Conservation (phyloP, 2,113 vertebrate species). For the Menidia beryllina region DNA sequence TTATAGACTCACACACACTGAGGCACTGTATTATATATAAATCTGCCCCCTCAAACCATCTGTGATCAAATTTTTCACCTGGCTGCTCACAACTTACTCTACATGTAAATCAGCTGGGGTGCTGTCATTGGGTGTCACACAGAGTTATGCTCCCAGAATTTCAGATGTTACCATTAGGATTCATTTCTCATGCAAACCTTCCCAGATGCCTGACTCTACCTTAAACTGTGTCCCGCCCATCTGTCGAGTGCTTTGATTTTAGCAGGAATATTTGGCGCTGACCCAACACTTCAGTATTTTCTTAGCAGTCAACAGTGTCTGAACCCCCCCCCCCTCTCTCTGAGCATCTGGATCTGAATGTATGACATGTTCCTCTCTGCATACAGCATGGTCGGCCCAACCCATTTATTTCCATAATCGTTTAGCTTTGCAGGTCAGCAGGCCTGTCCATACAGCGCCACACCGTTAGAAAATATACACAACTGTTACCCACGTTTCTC, state of each 20-base stretch:
- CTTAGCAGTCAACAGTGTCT: slow-evolving; percentile 42
- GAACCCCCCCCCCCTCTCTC: slow-evolving; percentile 50
- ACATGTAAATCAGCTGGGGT: background rate
- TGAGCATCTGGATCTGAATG: slow-evolving; percentile 50
- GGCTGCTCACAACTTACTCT: slow-evolving; percentile 38
- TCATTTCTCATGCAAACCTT: background rate
- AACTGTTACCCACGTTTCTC: slow-evolving; percentile 12
- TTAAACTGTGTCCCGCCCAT: too few species aligned
- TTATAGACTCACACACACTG: background rate
- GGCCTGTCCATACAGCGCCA: slow-evolving; percentile 41
- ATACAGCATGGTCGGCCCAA: slow-evolving; percentile 47
- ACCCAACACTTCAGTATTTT: slow-evolving; percentile 64
- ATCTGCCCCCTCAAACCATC: slow-evolving; percentile 15
- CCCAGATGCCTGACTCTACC: too few species aligned
- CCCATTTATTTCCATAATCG: slow-evolving; percentile 63
- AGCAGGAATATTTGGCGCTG: slow-evolving; percentile 41
- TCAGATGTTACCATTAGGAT: background rate
- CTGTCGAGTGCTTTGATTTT: slow-evolving; percentile 23
- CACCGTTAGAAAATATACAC: slow-evolving; percentile 23
- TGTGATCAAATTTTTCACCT: slow-evolving; percentile 35
- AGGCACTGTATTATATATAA: slow-evolving; percentile 9
- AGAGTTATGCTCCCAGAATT: background rate
- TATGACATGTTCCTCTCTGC: slow-evolving; percentile 39
- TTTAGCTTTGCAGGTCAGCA: slow-evolving; percentile 43
- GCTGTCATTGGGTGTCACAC: slow-evolving; percentile 29